Conservation (phyloP, 2,797 vertebrate genomes). For the Lagodon rhomboides region DNA sequence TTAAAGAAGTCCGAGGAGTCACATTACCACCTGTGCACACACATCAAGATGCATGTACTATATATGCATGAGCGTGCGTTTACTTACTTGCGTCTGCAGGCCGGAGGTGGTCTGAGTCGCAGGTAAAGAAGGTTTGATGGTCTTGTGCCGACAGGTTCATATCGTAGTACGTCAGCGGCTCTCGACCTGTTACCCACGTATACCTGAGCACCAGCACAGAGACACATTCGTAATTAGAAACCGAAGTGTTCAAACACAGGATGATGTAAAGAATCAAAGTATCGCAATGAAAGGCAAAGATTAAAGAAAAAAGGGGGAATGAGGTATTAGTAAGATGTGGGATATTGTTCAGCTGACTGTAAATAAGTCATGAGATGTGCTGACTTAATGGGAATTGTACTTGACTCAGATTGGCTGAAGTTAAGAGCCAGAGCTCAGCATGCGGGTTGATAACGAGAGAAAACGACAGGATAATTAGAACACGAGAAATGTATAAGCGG, state of each 20-base stretch:
- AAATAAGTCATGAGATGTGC: not conserved
- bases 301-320: not conserved
- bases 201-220: constrained; percentile 84
- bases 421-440: constrained; percentile 6
- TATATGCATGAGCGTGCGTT: not conserved
- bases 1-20: constrained; percentile 2
- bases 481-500: not conserved
- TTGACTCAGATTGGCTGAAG: constrained; percentile 5
- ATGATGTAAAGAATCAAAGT: not conserved
- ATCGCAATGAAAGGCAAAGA: not conserved
- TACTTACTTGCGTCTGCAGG: constrained; percentile 96
- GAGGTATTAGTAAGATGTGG: not conserved
- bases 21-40: not conserved
- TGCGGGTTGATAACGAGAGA: not conserved
- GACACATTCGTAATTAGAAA: not conserved
- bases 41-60: not conserved
- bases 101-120: constrained; percentile 96
- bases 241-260: not conserved
- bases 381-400: not conserved
- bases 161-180: constrained; percentile 96
- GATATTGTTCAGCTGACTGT: not conserved
- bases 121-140: constrained; percentile 98
- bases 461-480: constrained; percentile 27
- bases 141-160: constrained; percentile 97
- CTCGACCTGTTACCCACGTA: constrained; percentile 96